Conservation (phyloP, 1,140 invertebrate species). For the Dufourea novaeangliae region DNA sequence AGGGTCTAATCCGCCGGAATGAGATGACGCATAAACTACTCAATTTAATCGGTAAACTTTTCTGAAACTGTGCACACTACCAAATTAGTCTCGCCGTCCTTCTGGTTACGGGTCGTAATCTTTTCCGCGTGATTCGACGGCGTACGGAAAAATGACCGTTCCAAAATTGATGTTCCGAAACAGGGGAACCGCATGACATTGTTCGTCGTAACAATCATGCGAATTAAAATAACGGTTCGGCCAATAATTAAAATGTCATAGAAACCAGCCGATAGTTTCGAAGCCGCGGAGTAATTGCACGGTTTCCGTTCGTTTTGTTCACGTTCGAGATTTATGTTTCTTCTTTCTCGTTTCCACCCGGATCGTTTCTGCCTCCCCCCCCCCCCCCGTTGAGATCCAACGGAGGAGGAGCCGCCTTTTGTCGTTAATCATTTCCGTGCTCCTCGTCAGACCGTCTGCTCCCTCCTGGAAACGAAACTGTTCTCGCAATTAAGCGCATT, state of each 20-base stretch:
- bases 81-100: neutral
- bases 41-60: slow-evolving; percentile 16
- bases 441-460: slow-evolving; percentile 58
- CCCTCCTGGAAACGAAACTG: slow-evolving; percentile 61
- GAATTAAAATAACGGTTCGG: neutral
- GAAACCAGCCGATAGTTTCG: slow-evolving; percentile 16
- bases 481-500: slow-evolving; percentile 71
- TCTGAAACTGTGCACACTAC: neutral
- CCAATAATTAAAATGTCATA: slow-evolving; percentile 24
- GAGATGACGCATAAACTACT: neutral
- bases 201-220: neutral
- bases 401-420: slow-evolving; percentile 57
- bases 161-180: neutral
- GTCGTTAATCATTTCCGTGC: slow-evolving; percentile 72
- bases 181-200: neutral
- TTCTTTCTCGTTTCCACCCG: slow-evolving; percentile 30
- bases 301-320: slow-evolving; percentile 45
- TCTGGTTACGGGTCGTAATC: neutral
- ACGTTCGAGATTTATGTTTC: slow-evolving; percentile 55
- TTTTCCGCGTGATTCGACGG: neutral
- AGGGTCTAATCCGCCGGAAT: neutral
- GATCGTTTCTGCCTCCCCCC: neutral
- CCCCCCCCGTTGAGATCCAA: slow-evolving; percentile 28
- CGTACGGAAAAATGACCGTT: neutral
- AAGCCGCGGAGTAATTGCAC: slow-evolving; percentile 50